Evolutionary conservation across 2,113 vertebrate species (phyloP).

Genomic region (Promerops cafer): DNA sequence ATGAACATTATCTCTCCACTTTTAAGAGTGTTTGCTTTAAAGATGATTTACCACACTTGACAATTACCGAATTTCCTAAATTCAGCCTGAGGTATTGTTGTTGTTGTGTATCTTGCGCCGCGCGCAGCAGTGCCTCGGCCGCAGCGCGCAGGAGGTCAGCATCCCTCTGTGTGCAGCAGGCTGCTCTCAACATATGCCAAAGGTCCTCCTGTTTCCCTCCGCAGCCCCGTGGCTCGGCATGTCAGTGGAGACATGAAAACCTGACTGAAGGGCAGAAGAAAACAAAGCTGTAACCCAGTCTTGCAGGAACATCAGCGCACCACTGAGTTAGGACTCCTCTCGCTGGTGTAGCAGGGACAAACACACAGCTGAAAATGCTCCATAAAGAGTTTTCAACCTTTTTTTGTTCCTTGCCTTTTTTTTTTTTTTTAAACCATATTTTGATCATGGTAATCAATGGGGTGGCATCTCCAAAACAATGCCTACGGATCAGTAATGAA

Average conservation of each 20-base stretch:
- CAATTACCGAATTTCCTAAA: conserved; percentile 65
- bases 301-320: not conserved
- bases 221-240: not conserved
- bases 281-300: not conserved
- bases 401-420: not conserved
- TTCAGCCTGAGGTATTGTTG: conserved; percentile 43
- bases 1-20: conserved; percentile 61
- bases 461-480: not conserved
- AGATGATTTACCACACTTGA: conserved; percentile 67
- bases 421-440: not conserved
- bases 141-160: not conserved
- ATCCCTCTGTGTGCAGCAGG: not conserved
- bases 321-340: not conserved
- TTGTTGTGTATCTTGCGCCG: not conserved
- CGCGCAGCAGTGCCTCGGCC: not conserved
- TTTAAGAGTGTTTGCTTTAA: conserved; percentile 69
- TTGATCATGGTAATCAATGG: not conserved
- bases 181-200: fast-evolving
- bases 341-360: not conserved
- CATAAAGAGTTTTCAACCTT: not conserved
- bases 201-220: not conserved
- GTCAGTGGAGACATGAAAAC: not conserved
- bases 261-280: not conserved
- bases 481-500: not conserved
- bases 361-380: not conserved